These are phyloP conservation scores for Thamnophis elegans DNA, from an alignment of 2,797 vertebrate species.

Conservation along the genomic window DNA sequence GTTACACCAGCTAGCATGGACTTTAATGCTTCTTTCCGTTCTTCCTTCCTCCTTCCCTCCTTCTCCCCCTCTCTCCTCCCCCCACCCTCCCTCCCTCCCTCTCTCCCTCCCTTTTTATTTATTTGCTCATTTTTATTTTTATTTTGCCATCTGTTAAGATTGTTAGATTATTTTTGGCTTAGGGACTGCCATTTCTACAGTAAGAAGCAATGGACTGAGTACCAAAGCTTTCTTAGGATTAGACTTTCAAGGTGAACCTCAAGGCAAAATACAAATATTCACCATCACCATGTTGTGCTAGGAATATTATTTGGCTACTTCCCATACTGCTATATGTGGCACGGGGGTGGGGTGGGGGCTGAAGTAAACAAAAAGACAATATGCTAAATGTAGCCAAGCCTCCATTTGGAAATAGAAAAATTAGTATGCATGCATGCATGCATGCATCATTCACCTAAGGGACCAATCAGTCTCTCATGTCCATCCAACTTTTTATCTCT, in stretches of 20 bases:
- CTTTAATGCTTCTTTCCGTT: neutral
- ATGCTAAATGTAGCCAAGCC: slow-evolving; percentile 35
- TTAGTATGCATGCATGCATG: neutral
- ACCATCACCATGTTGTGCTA: slow-evolving; percentile 33
- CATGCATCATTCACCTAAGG: slow-evolving; percentile 38
- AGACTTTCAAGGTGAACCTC: neutral
- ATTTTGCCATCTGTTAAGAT: neutral
- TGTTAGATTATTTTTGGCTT: neutral
- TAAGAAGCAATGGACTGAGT: neutral
- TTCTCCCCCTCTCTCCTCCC: no score
- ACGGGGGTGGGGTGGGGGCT: neutral
- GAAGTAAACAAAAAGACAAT: neutral
- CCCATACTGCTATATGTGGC: neutral
- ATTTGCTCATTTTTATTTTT: neutral
- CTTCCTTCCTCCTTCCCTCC: neutral
- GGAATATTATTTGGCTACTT: slow-evolving; percentile 40
- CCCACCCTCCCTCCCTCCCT: neutral
- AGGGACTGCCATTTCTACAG: neutral
- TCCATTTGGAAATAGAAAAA: slow-evolving; percentile 33
- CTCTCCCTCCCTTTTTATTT: neutral
- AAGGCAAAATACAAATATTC: slow-evolving; percentile 28
- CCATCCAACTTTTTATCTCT: slow-evolving; percentile 48
- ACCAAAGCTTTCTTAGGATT: neutral
- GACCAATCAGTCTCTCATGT: slow-evolving; percentile 18
- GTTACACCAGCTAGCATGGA: neutral